phyloP scores from a whole-genome alignment of 2,888 invertebrate species.

The Ganaspis brasiliensis region DNA sequence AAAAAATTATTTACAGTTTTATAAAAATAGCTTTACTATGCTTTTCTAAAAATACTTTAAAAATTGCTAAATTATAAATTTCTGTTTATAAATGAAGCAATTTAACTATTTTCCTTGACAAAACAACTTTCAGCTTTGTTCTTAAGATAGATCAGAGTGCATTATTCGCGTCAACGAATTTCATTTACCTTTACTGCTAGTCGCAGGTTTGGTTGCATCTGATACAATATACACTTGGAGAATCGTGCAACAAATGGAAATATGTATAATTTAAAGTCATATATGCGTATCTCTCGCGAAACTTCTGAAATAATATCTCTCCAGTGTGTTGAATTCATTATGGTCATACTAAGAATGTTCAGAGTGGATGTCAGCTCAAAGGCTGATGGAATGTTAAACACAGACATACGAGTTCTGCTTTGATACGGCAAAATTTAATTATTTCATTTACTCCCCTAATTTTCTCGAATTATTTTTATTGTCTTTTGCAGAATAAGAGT shows the following conservation, averaged over 20 bases:
- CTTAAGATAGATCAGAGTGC: neutral
- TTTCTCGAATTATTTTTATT: slow-evolving; percentile 1
- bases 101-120: neutral
- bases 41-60: too few relatives aligned
- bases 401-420: neutral
- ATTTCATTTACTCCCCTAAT: slow-evolving; percentile 2
- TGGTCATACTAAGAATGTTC: slow-evolving; percentile 3
- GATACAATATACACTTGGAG: neutral
- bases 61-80: too few relatives aligned
- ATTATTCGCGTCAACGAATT: neutral
- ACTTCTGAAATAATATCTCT: slow-evolving; percentile 7
- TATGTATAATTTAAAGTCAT: slow-evolving; percentile 4
- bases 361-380: slow-evolving; percentile 6
- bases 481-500: neutral
- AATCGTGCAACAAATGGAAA: neutral
- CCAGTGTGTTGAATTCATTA: neutral
- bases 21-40: too few relatives aligned
- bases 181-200: neutral
- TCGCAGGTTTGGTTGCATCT: neutral
- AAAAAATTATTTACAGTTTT: too few relatives aligned
- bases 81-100: neutral
- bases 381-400: slow-evolving; percentile 14
- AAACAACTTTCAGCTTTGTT: neutral
- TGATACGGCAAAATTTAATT: neutral
- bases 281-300: neutral